phyloP scores from a whole-genome alignment of 2,113 vertebrate species.

The Protomyctophum bolini region DNA sequence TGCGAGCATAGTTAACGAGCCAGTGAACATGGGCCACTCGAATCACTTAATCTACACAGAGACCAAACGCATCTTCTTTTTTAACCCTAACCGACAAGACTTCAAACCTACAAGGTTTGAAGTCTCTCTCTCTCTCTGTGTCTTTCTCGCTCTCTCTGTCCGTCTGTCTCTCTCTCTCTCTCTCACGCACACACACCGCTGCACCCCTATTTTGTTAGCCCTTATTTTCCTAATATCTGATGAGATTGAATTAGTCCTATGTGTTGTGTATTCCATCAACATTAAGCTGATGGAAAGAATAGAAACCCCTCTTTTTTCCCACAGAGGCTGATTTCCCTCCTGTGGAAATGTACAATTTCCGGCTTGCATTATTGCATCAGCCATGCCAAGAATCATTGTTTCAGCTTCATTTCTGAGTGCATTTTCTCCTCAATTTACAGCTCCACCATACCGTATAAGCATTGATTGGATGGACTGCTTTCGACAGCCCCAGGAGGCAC shows the following conservation, averaged over 20 bases:
- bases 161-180: no score
- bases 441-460: neutral
- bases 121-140: no score
- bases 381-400: constrained; percentile 9
- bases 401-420: constrained; percentile 1
- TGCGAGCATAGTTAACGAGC: constrained; percentile 61
- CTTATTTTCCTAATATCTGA: no score
- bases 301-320: no score
- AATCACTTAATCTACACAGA: constrained; percentile 2
- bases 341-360: constrained; percentile 11
- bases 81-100: neutral
- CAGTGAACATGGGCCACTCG: constrained; percentile 30
- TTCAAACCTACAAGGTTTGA: no score
- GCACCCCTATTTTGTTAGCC: no score
- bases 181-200: neutral
- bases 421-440: constrained; percentile 19
- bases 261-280: no score
- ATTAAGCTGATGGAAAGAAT: no score
- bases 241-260: no score
- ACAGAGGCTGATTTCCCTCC: neutral
- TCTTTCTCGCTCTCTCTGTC: no score
- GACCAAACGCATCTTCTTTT: constrained; percentile 15
- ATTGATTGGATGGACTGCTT: constrained; percentile 29
- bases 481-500: neutral
- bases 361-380: neutral